Evolutionary conservation across 2,888 invertebrate species (phyloP).

Genomic region (Slavum lentiscoides): DNA sequence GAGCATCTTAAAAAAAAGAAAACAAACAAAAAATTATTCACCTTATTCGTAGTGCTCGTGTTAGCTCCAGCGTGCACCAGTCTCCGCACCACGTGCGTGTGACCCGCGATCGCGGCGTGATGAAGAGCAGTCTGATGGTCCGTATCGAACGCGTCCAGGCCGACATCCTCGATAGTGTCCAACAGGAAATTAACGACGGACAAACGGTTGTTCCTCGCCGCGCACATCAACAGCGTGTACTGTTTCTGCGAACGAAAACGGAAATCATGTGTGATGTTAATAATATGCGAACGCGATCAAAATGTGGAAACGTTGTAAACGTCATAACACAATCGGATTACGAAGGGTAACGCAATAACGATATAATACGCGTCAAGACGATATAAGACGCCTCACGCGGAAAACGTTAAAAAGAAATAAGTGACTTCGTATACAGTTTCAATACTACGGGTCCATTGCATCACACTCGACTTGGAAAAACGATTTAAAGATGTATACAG

Average conservation of each 20-base stretch:
- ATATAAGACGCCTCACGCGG: too few species aligned
- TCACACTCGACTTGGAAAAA: too few species aligned
- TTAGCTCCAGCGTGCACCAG: constrained; percentile 72
- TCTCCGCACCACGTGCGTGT: constrained; percentile 68
- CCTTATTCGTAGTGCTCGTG: constrained; percentile 72
- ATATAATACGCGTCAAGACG: too few species aligned
- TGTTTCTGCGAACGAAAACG: constrained; percentile 65
- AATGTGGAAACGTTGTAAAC: too few species aligned
- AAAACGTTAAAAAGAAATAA: too few species aligned
- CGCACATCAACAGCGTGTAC: constrained; percentile 76
- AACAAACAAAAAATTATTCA: constrained; percentile 58
- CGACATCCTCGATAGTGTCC: constrained; percentile 67
- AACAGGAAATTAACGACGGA: constrained; percentile 70
- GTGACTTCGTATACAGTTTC: too few species aligned
- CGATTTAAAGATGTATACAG: too few species aligned
- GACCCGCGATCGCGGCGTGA: constrained; percentile 75
- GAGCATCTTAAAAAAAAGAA: too few species aligned
- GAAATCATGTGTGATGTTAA: background rate
- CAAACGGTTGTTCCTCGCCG: constrained; percentile 70
- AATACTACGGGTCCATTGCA: too few species aligned
- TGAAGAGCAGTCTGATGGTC: constrained; percentile 77
- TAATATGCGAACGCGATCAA: too few species aligned
- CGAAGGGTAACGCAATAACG: too few species aligned
- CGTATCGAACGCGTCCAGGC: constrained; percentile 67
- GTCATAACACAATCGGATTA: too few species aligned